Base-by-base conservation (phyloP, 2,888 invertebrate species). In the Heliconius hortense region DNA sequence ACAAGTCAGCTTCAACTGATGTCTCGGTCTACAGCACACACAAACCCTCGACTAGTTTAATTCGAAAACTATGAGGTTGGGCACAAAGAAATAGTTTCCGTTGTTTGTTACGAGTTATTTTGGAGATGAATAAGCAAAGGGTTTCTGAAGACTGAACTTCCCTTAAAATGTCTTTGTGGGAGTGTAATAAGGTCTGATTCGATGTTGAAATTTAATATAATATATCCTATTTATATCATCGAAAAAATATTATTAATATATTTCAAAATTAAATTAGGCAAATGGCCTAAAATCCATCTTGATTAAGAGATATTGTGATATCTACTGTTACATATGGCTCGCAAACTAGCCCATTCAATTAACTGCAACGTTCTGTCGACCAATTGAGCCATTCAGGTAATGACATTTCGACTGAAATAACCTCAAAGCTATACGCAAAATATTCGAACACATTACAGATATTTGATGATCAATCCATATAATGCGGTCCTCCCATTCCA, bases 1-100 rank as follows among this genome's bases (percentile, higher is more conserved):
- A 48, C 26, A 70, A 59, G 53, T 26, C 13, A 39, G 64, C 66
- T 64, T 59, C 26, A 66, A 28, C 72, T 69, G 67, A 73, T 67
- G 56, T 67, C 43, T 69, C 62, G 18, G 60, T 70, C 67, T 74
- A 31, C 31, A 48, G 60, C 53, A 35, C 71, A 71, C 70, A 60
- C 68, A 67, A 66, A 56, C 76, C 67, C 72, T 62, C 63, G 76
- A 72, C 77, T 88, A 89, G 87, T 89, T 89, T 89, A 90, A 90
- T 89, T 87, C 77, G 86, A 86, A 88, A 91, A 90, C 89, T 90
- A 89, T 89, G 86, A 85, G 88, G 86, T 82, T 79, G 82, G 81
- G 84, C 81, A 86, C 89, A 89, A 90, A 89, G 89, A 91, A 91
- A 91, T 91, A 89, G 90, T 92, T 91, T 75, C 76, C 80, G 76